phyloP scores from a whole-genome alignment of 2,113 vertebrate genomes.

The Oenanthe melanoleuca region DNA sequence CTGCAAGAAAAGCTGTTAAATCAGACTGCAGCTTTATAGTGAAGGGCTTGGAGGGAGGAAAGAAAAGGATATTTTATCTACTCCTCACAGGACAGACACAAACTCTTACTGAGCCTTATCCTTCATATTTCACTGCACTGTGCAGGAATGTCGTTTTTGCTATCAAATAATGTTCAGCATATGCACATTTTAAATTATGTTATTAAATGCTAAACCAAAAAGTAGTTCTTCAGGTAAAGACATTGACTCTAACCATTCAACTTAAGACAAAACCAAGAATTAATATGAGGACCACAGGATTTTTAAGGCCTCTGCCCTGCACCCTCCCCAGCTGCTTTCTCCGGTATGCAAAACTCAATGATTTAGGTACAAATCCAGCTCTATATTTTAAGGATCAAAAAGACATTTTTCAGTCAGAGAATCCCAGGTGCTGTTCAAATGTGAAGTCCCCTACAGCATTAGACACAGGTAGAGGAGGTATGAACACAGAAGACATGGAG shows the following conservation, averaged over 20 bases:
- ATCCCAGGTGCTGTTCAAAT: not conserved
- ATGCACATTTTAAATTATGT: not conserved
- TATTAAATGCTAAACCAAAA: not conserved
- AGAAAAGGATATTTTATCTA: conserved; percentile 25
- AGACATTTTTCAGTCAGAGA: not conserved
- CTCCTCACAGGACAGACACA: conserved; percentile 1
- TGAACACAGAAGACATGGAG: not conserved
- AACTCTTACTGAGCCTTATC: not conserved
- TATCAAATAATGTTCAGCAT: conserved; percentile 10
- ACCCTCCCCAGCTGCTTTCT: not conserved
- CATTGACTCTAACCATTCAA: not conserved
- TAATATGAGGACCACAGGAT: not conserved
- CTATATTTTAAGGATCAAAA: not conserved
- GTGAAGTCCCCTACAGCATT: not conserved
- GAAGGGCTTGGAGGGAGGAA: not conserved
- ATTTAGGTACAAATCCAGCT: not conserved
- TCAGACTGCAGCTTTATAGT: not conserved
- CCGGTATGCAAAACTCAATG: not conserved
- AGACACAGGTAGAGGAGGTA: not conserved
- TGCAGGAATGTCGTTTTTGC: conserved; percentile 1
- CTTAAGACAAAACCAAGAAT: not conserved
- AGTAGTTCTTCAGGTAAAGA: not conserved
- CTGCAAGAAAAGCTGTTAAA: conserved; percentile 45
- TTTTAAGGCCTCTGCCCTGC: not conserved
- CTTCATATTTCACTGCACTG: conserved; percentile 5